phyloP scores from a whole-genome alignment of 2,113 vertebrate species.

The Butorides virescens region DNA sequence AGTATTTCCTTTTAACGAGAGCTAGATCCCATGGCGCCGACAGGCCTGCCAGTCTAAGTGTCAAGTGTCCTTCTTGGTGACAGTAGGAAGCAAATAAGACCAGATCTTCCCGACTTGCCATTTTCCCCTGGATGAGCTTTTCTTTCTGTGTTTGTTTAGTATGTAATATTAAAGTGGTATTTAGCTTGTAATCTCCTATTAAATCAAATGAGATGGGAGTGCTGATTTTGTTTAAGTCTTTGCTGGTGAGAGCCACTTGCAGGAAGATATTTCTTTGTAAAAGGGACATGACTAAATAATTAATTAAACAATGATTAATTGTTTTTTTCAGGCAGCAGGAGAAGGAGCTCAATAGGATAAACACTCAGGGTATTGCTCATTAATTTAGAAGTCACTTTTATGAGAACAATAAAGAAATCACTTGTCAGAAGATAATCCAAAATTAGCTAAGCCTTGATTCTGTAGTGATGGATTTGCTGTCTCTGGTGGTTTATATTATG shows the following conservation, averaged over 20 bases:
- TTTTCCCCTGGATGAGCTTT: not conserved
- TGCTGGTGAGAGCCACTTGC: not conserved
- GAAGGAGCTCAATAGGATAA: slow-evolving; percentile 1
- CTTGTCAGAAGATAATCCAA: slow-evolving; percentile 13
- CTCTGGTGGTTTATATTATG: not conserved
- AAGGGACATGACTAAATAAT: slow-evolving; percentile 34
- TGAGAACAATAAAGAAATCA: slow-evolving; percentile 40
- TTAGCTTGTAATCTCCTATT: slow-evolving; percentile 37
- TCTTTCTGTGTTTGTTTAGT: not conserved
- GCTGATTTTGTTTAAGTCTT: slow-evolving; percentile 8
- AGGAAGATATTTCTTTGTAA: slow-evolving; percentile 14
- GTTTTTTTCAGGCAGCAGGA: not conserved
- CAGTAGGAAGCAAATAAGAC: not conserved
- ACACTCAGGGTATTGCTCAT: slow-evolving; percentile 20
- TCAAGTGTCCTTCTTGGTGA: not conserved
- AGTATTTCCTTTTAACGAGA: slow-evolving; percentile 43
- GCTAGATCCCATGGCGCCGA: not conserved
- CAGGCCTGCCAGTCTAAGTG: not conserved
- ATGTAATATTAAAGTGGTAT: slow-evolving; percentile 39
- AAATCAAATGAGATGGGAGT: slow-evolving; percentile 4
- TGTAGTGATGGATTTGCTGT: not conserved
- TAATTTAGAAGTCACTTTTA: slow-evolving; percentile 53
- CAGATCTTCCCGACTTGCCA: not conserved
- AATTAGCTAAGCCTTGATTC: slow-evolving; percentile 4
- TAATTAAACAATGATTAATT: slow-evolving; percentile 34